phyloP scores from a whole-genome alignment of 2,113 vertebrate genomes.

The Xenus cinereus region DNA sequence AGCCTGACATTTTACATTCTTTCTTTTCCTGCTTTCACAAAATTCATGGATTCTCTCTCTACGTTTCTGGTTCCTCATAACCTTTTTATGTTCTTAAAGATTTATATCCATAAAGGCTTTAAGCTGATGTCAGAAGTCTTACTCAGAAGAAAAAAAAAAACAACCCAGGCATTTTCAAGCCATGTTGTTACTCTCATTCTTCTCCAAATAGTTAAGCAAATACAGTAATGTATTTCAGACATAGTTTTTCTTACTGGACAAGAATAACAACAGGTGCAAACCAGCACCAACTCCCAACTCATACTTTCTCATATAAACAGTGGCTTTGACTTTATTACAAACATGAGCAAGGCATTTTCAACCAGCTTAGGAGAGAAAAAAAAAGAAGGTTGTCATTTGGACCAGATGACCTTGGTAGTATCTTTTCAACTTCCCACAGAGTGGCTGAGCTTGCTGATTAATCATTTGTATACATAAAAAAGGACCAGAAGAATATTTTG shows the following conservation, averaged over 20 bases:
- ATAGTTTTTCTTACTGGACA: background rate
- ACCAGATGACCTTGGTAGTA: background rate
- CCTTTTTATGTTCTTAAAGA: background rate
- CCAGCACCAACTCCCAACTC: background rate
- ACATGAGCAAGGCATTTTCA: background rate
- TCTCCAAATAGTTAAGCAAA: background rate
- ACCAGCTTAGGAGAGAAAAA: background rate
- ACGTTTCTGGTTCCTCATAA: background rate
- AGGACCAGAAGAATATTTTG: background rate
- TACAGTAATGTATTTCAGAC: background rate
- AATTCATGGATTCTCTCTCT: background rate
- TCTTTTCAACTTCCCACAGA: background rate
- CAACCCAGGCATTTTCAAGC: background rate
- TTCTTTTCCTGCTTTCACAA: background rate
- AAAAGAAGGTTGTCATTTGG: background rate
- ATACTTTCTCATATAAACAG: background rate
- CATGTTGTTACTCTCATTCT: background rate
- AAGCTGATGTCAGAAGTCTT: background rate
- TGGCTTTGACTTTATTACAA: background rate
- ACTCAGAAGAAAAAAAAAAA: background rate
- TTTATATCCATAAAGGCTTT: background rate
- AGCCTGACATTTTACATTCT: background rate
- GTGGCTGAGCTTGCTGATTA: background rate
- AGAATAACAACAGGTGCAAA: constrained; percentile 20
- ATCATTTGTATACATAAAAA: background rate